These are phyloP conservation scores for Cebus imitator DNA, from an alignment of 2,113 vertebrate genomes.

Conservation along the genomic window DNA sequence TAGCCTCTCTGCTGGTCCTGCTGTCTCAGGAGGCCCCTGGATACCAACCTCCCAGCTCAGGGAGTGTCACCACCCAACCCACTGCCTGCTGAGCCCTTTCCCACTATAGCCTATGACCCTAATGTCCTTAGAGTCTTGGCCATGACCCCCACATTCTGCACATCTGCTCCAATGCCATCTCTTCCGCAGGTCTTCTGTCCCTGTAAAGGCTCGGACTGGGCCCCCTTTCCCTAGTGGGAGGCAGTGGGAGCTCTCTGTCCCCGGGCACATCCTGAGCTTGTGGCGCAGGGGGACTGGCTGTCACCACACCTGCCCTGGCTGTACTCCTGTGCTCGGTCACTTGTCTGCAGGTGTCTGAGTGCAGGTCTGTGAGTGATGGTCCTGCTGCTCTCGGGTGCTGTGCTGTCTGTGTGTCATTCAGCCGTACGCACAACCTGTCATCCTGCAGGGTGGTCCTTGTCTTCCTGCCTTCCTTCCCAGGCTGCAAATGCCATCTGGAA, in stretches of 20 bases:
- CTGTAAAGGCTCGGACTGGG: accelerated
- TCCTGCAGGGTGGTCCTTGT: no score
- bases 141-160: not conserved
- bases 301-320: accelerated
- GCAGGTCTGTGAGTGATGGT: accelerated
- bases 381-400: not conserved
- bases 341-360: not conserved
- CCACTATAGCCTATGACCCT: accelerated
- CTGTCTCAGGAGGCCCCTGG: not conserved
- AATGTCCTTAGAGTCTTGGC: not conserved
- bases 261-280: not conserved
- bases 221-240: accelerated
- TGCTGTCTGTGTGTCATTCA: not conserved
- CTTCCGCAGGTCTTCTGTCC: not conserved
- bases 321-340: not conserved
- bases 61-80: not conserved
- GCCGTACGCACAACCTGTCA: accelerated
- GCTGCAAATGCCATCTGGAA: not conserved
- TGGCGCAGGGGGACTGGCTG: no score
- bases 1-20: not conserved
- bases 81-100: not conserved
- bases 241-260: not conserved
- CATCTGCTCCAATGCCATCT: not conserved
- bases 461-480: not conserved
- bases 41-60: not conserved